Conservation (phyloP, 2,888 invertebrate genomes). For the Cabera pusaria region DNA sequence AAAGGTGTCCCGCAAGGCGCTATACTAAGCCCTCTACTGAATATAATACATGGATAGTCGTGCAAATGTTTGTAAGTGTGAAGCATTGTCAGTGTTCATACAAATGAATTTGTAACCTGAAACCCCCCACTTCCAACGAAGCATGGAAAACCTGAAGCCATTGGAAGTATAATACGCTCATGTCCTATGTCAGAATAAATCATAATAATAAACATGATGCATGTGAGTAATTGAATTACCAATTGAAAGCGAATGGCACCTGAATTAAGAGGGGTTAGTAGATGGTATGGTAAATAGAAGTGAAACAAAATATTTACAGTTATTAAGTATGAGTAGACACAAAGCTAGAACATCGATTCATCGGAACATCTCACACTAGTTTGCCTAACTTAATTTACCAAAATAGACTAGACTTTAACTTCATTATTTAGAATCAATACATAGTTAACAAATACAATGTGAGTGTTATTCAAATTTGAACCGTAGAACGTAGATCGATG, state of each 20-base stretch:
- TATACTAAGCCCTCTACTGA: slow-evolving; percentile 20
- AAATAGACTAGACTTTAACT: no score
- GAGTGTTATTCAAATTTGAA: background rate
- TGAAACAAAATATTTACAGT: slow-evolving; percentile 33
- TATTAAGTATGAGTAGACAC: slow-evolving; percentile 11
- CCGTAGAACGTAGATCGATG: slow-evolving; percentile 7
- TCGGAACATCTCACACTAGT: slow-evolving; percentile 2
- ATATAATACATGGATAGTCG: slow-evolving; percentile 17
- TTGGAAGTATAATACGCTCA: slow-evolving; percentile 42
- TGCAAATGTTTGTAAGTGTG: slow-evolving; percentile 18
- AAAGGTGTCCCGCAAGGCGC: slow-evolving; percentile 25
- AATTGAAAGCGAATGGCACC: slow-evolving; percentile 13
- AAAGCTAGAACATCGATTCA: slow-evolving; percentile 9
- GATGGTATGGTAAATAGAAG: slow-evolving; percentile 26
- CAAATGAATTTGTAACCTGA: slow-evolving; percentile 43
- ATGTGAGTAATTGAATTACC: slow-evolving; percentile 16
- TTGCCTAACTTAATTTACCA: slow-evolving; percentile 11
- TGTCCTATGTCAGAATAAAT: slow-evolving; percentile 17
- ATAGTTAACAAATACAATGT: no score
- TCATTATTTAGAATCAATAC: no score
- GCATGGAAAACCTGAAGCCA: slow-evolving; percentile 48
- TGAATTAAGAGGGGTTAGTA: slow-evolving; percentile 25
- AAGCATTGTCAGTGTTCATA: slow-evolving; percentile 23
- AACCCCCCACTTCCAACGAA: slow-evolving; percentile 48
- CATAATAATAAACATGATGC: slow-evolving; percentile 19